Evolutionary conservation across 2,797 vertebrate genomes (phyloP).

Genomic region (Psittacula derbiana): DNA sequence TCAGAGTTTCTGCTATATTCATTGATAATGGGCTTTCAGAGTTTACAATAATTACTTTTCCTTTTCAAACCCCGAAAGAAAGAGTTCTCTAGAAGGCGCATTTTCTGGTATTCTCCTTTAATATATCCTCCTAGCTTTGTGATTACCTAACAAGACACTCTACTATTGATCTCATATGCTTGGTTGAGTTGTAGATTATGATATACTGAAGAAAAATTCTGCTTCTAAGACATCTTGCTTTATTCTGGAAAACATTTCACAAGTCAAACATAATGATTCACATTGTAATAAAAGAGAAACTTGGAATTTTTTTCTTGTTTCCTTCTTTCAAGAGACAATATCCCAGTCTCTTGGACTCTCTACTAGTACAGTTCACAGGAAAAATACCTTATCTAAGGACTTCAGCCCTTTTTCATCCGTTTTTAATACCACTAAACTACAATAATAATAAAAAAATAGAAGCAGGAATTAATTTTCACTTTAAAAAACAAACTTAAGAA

Average conservation of each 20-base stretch:
- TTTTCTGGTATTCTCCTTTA: not conserved
- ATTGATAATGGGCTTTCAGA: not conserved
- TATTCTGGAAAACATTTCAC: conserved; percentile 8
- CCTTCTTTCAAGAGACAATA: not conserved
- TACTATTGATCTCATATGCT: conserved; percentile 25
- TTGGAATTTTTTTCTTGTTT: not conserved
- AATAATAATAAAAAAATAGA: not conserved
- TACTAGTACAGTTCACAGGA: not conserved
- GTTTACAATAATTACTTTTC: not conserved
- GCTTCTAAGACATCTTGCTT: conserved; percentile 1
- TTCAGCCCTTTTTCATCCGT: not conserved
- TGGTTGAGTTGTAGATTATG: conserved; percentile 29
- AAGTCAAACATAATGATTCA: conserved; percentile 9
- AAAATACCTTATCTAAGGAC: not conserved
- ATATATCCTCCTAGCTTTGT: not conserved
- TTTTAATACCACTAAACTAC: not conserved
- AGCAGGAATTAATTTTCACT: not conserved
- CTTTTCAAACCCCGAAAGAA: not conserved
- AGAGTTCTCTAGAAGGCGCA: not conserved
- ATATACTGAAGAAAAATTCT: not conserved
- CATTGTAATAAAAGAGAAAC: not conserved
- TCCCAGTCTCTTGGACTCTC: not conserved
- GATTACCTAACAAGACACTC: conserved; percentile 17
- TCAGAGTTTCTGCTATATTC: not conserved
- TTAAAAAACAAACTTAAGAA: not conserved